phyloP scores from a whole-genome alignment of 2,888 invertebrate genomes.

The Coleophora flavipennella region DNA sequence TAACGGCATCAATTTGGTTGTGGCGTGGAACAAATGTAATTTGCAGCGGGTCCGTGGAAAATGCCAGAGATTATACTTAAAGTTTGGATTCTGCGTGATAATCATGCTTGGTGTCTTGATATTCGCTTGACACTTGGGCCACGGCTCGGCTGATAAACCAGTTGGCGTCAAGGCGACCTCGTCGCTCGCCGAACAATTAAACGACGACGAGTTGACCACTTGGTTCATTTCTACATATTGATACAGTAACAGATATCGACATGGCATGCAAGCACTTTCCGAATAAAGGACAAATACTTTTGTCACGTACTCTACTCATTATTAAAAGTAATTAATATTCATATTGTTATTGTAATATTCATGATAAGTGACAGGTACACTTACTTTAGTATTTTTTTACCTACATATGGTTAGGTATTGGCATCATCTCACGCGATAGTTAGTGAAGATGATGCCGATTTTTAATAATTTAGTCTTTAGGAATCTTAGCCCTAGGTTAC shows the following conservation, averaged over 20 bases:
- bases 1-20: not conserved
- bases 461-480: too few relatives aligned
- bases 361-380: too few relatives aligned
- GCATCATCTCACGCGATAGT: too few relatives aligned
- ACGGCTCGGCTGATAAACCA: slow-evolving; percentile 52
- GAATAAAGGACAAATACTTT: slow-evolving; percentile 32
- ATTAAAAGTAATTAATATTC: too few relatives aligned
- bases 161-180: slow-evolving; percentile 63
- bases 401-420: too few relatives aligned
- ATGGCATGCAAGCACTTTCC: slow-evolving; percentile 38
- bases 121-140: slow-evolving; percentile 35
- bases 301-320: slow-evolving; percentile 21
- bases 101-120: slow-evolving; percentile 3
- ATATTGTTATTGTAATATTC: too few relatives aligned
- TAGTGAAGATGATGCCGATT: too few relatives aligned
- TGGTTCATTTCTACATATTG: slow-evolving; percentile 52
- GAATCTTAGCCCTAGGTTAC: too few relatives aligned
- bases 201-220: slow-evolving; percentile 57
- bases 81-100: slow-evolving; percentile 10
- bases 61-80: slow-evolving; percentile 5
- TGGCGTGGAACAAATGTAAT: too few relatives aligned
- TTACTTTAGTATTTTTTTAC: too few relatives aligned
- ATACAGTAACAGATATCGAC: slow-evolving; percentile 44
- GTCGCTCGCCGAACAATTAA: slow-evolving; percentile 60
- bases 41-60: not conserved